A percentile compares a stretch with the other conserved stretches of the same genome.
These are phyloP conservation scores for Cephalopachus bancanus DNA, from an alignment of 2,797 vertebrate genomes.

Conservation along the genomic window DNA sequence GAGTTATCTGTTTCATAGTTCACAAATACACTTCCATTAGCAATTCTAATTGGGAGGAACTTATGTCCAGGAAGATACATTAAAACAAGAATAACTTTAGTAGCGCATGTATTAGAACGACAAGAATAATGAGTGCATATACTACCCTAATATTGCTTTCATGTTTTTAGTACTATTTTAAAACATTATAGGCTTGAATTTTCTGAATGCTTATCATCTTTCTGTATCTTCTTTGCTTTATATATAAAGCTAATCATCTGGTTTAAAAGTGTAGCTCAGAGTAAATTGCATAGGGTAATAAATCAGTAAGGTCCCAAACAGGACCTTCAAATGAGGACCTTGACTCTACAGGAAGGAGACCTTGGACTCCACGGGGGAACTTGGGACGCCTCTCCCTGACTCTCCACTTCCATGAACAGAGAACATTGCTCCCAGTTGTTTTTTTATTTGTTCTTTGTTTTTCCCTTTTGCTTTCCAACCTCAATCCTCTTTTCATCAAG, in stretches of 20 bases:
- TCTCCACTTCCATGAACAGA: background rate
- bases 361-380: background rate
- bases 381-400: background rate
- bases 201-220: constrained; percentile 30
- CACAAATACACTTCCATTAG: constrained; percentile 74
- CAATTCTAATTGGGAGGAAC: constrained; percentile 64
- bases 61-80: constrained; percentile 75
- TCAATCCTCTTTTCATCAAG: background rate
- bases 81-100: constrained; percentile 79
- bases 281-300: background rate
- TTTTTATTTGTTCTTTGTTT: background rate
- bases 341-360: background rate
- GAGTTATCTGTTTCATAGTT: constrained; percentile 81
- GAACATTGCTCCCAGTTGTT: background rate
- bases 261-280: background rate
- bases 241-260: background rate
- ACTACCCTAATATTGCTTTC: background rate
- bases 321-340: background rate
- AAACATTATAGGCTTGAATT: background rate
- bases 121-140: constrained; percentile 39
- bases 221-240: background rate
- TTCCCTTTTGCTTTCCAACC: background rate
- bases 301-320: background rate
- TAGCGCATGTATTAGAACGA: constrained; percentile 51
- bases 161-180: constrained; percentile 11